A percentile compares a stretch with the other conserved stretches of the same genome.
Conservation (phyloP, 1,140 invertebrate genomes). For the Brachionus calyciflorus region DNA sequence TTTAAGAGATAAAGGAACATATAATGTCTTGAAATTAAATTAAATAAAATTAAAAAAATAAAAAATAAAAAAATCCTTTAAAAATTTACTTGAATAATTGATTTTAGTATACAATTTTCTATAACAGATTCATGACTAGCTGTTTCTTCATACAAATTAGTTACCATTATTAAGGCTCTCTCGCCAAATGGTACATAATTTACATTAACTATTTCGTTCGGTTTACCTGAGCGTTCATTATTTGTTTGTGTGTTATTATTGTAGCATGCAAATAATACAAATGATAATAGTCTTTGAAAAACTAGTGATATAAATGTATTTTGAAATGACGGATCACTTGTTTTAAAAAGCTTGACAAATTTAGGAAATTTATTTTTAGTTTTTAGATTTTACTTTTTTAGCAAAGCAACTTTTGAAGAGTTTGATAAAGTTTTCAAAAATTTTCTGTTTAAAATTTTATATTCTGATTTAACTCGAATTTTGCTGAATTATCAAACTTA, state of each 20-base stretch:
- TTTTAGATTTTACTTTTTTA: no score
- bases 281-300: background rate
- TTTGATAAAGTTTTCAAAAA: no score
- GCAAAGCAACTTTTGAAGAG: no score
- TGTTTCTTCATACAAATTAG: constrained; percentile 76
- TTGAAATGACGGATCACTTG: constrained; percentile 8
- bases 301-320: constrained; percentile 27
- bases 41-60: no score
- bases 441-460: no score
- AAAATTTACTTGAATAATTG: constrained; percentile 67
- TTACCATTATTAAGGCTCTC: constrained; percentile 74
- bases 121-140: constrained; percentile 72
- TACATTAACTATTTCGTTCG: constrained; percentile 59
- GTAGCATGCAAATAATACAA: constrained; percentile 38
- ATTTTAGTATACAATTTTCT: constrained; percentile 71
- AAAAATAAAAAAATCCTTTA: constrained; percentile 53
- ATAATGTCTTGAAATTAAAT: constrained; percentile 63
- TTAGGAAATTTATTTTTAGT: background rate
- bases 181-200: constrained; percentile 85
- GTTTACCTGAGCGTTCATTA: background rate
- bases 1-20: constrained; percentile 74
- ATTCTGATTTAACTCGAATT: no score
- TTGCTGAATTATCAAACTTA: no score
- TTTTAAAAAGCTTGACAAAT: constrained; percentile 3
- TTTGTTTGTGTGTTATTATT: background rate